Evolutionary conservation across 2,888 invertebrate species (phyloP), one percentile per base, ranked within the genome.

Genomic region (Aphidius colemani): DNA sequence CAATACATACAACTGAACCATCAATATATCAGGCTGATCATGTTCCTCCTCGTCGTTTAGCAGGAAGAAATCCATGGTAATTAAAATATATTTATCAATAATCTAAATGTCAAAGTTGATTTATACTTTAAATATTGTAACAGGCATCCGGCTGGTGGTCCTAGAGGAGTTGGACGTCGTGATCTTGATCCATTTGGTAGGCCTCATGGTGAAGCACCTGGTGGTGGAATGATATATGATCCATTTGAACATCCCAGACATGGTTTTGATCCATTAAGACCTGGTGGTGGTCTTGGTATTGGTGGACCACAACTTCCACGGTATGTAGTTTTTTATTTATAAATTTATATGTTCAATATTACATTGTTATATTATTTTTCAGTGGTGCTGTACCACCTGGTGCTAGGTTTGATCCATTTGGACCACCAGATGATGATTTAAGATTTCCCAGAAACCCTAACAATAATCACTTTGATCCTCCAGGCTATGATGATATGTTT

Each of bases 331-430:
- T 60, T 39, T 55, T 53, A 13, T 61, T 45, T 53, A 59, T 41
- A 10, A 40, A 60, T 9, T 43, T 48, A 11, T 18, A 45, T 48
- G 41, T 56, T 51, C 13, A 13, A 44, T 50, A 48, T 18, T 18
- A 46, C 43, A 46, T 48, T 11, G 13, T 18, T 18, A 18, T 18
- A 18, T 50, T 58, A 62, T 63, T 65, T 79, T 79, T 50, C 80
- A 90, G 90, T 43, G 88, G 88, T 8, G 84, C 88, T 1, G 75
- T 89, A 9, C 93, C 92, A 1, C 93, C 93, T 0, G 92, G 93
- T 10, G 92, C 94, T 4, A 86, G 94, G 63, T 95, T 93, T 80
- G 94, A 95, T 84, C 95, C 94, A 0, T 91, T 93, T 78, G 89
- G 91, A 0, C 93, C 94, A 0, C 86, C 86, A 7, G 86, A 82